Percentiles rank a stretch among this genome's conserved stretches.
These are phyloP conservation scores for Cyclopterus lumpus DNA, from an alignment of 2,797 vertebrate species.

Conservation along the genomic window DNA sequence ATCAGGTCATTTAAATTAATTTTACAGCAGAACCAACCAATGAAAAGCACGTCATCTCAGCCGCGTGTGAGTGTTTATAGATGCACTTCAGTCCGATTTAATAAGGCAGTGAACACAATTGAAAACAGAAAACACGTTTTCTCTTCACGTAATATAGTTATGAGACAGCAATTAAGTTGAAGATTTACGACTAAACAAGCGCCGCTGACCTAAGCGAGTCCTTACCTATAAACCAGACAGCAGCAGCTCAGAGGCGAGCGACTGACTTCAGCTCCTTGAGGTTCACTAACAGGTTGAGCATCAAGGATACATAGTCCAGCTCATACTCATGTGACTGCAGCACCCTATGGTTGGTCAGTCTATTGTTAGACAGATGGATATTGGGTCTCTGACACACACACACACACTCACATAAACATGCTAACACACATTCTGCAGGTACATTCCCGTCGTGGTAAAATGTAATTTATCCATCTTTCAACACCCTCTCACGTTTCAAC, in stretches of 20 bases:
- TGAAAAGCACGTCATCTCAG: background rate
- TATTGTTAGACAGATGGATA: constrained; percentile 81
- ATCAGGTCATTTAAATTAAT: background rate
- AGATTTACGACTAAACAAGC: constrained; percentile 6
- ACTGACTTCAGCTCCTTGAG: constrained; percentile 62
- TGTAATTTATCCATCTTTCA: constrained; percentile 46
- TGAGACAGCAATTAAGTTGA: background rate
- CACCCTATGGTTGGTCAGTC: constrained; percentile 73
- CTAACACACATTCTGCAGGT: constrained; percentile 45
- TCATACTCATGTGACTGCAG: constrained; percentile 78
- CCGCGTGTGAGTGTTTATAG: background rate
- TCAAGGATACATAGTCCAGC: constrained; percentile 77
- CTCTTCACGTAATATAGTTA: background rate
- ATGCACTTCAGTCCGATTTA: background rate
- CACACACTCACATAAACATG: background rate
- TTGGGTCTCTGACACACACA: constrained; percentile 18
- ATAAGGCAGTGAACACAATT: background rate
- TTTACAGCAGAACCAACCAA: background rate
- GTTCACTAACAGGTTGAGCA: constrained; percentile 64
- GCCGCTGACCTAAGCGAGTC: constrained; percentile 14
- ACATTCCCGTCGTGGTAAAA: constrained; percentile 32
- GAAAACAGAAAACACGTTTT: background rate
- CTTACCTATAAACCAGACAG: constrained; percentile 74
- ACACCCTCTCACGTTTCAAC: constrained; percentile 47
- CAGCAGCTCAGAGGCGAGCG: constrained; percentile 49